Conservation (phyloP, 2,888 invertebrate genomes). For the Onthophagus sagittarius region DNA sequence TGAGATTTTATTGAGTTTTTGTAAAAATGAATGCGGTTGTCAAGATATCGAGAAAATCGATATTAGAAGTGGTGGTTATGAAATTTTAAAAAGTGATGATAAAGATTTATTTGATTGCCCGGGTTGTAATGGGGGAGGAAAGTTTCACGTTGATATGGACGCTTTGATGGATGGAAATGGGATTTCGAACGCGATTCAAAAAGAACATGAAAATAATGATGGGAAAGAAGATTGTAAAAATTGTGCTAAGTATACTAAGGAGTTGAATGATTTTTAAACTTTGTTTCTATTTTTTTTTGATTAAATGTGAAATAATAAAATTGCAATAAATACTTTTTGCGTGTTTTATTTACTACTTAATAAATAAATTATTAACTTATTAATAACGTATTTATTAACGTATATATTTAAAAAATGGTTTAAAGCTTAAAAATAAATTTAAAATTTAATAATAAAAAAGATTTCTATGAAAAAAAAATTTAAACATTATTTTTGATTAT, state of each 20-base stretch:
- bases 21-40: not conserved
- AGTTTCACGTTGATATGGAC: slow-evolving; percentile 12
- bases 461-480: too few relatives aligned
- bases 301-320: too few relatives aligned
- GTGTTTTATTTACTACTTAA: too few relatives aligned
- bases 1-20: slow-evolving; percentile 11
- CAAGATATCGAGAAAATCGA: not conserved
- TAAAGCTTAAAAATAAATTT: too few relatives aligned
- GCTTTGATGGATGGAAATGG: slow-evolving; percentile 6
- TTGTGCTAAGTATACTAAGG: not conserved
- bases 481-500: too few relatives aligned
- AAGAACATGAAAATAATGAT: not conserved
- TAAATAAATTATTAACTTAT: too few relatives aligned
- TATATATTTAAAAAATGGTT: too few relatives aligned
- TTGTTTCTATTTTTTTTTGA: not conserved
- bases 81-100: slow-evolving; percentile 7
- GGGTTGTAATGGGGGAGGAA: not conserved
- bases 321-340: too few relatives aligned
- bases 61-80: not conserved
- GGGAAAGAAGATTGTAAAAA: not conserved
- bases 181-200: not conserved
- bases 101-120: not conserved
- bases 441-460: too few relatives aligned
- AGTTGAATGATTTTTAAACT: not conserved
- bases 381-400: too few relatives aligned